Evolutionary conservation across 2,797 vertebrate genomes (phyloP).

Genomic region (Coreius guichenoti): DNA sequence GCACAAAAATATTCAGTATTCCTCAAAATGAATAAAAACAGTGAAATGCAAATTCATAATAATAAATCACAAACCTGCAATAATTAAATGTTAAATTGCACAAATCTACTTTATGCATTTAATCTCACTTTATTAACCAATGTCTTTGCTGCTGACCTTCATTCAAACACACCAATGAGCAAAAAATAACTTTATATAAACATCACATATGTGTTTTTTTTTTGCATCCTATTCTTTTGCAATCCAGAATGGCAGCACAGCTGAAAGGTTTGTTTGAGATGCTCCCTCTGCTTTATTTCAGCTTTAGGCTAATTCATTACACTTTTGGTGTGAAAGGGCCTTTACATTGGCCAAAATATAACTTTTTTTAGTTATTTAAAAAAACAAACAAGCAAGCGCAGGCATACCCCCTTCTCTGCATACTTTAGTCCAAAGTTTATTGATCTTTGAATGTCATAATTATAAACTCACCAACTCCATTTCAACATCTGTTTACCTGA

Average conservation of each 20-base stretch:
- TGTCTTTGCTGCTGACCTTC: neutral
- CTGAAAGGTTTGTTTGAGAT: neutral
- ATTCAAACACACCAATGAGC: neutral
- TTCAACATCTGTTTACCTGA: slow-evolving; percentile 39
- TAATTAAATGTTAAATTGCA: neutral
- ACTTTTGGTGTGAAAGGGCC: neutral
- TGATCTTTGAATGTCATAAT: neutral
- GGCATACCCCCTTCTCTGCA: neutral
- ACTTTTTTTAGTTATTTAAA: neutral
- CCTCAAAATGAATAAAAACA: neutral
- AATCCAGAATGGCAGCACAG: neutral
- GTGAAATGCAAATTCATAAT: neutral
- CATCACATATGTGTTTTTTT: neutral
- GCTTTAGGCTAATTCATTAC: neutral
- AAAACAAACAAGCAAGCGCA: neutral
- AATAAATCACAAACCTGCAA: neutral
- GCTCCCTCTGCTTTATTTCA: neutral
- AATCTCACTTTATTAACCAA: neutral
- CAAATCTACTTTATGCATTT: neutral
- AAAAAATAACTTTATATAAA: neutral
- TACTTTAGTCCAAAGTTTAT: neutral
- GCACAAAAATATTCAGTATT: neutral
- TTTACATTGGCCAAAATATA: neutral
- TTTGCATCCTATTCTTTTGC: neutral
- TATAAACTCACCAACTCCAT: neutral